phyloP scores from a whole-genome alignment of 1,140 invertebrate genomes.

The Nasonia vitripennis region DNA sequence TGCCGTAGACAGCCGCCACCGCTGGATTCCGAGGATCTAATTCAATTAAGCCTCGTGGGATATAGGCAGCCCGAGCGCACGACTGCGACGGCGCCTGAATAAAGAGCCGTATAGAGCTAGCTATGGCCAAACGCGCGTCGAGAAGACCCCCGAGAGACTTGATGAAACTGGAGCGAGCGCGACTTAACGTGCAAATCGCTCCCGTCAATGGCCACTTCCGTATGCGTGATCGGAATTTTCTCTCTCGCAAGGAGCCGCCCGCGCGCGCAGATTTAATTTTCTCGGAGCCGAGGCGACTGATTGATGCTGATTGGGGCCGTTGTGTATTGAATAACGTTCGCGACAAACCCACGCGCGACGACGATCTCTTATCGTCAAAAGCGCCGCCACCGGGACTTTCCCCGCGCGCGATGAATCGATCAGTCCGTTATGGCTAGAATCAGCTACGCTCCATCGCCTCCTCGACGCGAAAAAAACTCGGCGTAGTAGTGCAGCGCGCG shows the following conservation, averaged over 20 bases:
- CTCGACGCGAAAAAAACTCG: background rate
- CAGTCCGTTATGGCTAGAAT: background rate
- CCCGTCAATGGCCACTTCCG: background rate
- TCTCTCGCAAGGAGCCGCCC: background rate
- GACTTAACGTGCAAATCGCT: conserved; percentile 25
- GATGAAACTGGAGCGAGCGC: conserved; percentile 41
- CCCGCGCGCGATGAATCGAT: background rate
- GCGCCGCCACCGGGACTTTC: background rate
- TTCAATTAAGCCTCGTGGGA: conserved; percentile 28
- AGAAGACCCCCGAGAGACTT: conserved; percentile 33
- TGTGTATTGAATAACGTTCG: background rate
- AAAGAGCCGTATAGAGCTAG: background rate
- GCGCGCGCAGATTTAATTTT: background rate
- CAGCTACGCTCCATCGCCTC: background rate
- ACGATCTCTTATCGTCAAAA: background rate
- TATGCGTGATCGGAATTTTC: background rate
- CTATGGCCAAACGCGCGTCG: background rate
- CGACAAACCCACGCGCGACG: background rate
- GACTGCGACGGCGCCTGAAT: background rate
- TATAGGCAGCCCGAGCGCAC: background rate
- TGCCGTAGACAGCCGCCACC: background rate
- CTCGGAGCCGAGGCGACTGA: background rate
- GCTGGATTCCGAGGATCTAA: conserved; percentile 12
- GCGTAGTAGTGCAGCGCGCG: background rate
- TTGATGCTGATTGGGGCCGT: background rate